Evolutionary conservation across 1,140 invertebrate genomes (phyloP), one percentile per base, ranked within the genome.

Genomic region (Littorina saxatilis): DNA sequence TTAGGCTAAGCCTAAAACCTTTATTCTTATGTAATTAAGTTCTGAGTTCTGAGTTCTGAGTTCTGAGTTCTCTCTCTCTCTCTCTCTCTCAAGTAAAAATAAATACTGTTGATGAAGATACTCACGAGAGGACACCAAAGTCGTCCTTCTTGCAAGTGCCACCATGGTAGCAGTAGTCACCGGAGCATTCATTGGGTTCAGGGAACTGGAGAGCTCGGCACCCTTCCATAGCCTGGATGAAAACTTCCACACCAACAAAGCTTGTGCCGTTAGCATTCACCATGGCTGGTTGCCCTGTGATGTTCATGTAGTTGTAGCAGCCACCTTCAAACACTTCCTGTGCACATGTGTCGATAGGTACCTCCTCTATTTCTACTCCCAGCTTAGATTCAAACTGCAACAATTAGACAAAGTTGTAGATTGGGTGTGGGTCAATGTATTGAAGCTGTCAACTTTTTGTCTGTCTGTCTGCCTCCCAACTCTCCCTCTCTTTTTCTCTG

Each of bases 251-350:
- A 32, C 98, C 98, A 29, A 99, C 97, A 35, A 99, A 93, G 0
- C 98, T 96, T 0, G 98, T 99, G 92, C 97, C 97, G 89, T 99
- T 99, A 13, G 98, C 96, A 93, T 99, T 99, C 0, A 99, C 97
- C 95, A 98, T 96, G 85, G 98, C 98, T 0, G 98, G 98, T 37
- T 85, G 84, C 27, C 86, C 85, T 1, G 96, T 97, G 68, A 98
- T 97, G 86, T 97, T 96, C 50, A 99, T 93, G 43, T 95, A 95
- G 92, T 99, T 99, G 2, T 97, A 98, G 92, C 98, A 99, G 77
- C 97, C 98, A 27, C 90, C 91, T 93, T 99, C 97, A 93, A 98
- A 99, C 93, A 96, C 96, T 88, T 97, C 96, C 90, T 98, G 97
- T 93, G 98, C 93, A 92, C 98, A 99, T 93, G 99, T 97, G 88